Evolutionary conservation across 2,797 vertebrate genomes (phyloP).

Genomic region (Gymnopithys bicolor): DNA sequence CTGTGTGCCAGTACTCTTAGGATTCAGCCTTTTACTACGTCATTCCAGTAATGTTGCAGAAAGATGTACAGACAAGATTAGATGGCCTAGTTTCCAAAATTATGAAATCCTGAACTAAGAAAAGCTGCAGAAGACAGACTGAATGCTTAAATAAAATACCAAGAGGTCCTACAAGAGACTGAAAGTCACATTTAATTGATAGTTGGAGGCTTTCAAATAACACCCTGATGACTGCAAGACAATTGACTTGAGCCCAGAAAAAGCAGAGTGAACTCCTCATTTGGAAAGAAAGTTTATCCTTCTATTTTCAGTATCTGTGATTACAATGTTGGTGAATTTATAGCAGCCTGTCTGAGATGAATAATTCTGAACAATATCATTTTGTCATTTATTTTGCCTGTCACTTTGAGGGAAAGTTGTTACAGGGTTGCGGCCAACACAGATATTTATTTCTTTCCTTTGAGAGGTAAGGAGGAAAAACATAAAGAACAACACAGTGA

Average conservation of each 20-base stretch:
- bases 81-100: constrained; percentile 4
- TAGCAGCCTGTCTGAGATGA: background rate
- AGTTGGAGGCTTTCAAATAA: constrained; percentile 16
- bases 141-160: background rate
- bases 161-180: background rate
- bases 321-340: constrained; percentile 27
- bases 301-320: constrained; percentile 30
- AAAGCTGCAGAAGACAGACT: constrained; percentile 4
- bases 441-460: constrained; percentile 23
- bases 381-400: constrained; percentile 32
- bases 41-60: background rate
- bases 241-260: background rate
- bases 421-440: constrained; percentile 5
- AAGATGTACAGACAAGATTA: background rate
- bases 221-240: background rate
- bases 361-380: constrained; percentile 21
- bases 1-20: background rate
- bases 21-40: background rate
- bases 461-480: background rate
- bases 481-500: background rate
- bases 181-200: constrained; percentile 32
- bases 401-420: constrained; percentile 13
- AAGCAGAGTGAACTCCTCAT: constrained; percentile 32
- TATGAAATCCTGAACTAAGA: constrained; percentile 6
- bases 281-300: constrained; percentile 22